These are phyloP conservation scores for Elysia crispata DNA, from an alignment of 2,888 invertebrate species.

Conservation along the genomic window DNA sequence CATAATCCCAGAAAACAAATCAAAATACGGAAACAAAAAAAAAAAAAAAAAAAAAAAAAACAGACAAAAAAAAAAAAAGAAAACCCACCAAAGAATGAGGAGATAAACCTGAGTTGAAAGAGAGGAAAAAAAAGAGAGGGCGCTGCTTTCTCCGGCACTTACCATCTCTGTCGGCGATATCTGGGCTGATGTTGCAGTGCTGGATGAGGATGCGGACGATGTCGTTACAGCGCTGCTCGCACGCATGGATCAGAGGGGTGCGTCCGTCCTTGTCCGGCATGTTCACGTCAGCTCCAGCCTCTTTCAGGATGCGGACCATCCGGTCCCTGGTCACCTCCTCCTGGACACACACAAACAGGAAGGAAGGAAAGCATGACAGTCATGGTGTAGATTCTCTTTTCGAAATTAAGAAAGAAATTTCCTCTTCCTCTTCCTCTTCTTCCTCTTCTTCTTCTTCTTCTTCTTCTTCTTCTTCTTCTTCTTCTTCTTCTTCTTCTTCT, in stretches of 20 bases:
- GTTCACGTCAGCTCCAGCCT: constrained; percentile 72
- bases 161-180: constrained; percentile 72
- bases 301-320: constrained; percentile 67
- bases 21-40: not conserved
- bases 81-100: too few species aligned
- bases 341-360: constrained; percentile 55
- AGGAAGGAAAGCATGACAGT: not conserved
- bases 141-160: constrained; percentile 19
- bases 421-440: not conserved
- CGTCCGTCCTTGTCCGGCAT: constrained; percentile 68
- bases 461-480: not conserved
- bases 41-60: too few species aligned
- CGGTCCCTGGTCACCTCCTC: constrained; percentile 71
- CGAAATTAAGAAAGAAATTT: not conserved
- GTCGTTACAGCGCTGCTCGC: constrained; percentile 73
- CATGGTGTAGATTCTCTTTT: not conserved
- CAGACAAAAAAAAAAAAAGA: too few species aligned
- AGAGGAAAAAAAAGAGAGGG: not conserved
- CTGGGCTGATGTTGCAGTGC: constrained; percentile 72
- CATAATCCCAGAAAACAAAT: not conserved
- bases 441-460: not conserved
- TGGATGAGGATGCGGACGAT: constrained; percentile 71
- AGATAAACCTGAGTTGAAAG: too few species aligned
- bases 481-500: not conserved
- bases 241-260: constrained; percentile 75